Conservation (phyloP, 2,113 vertebrate species). For the Engystomops pustulosus region DNA sequence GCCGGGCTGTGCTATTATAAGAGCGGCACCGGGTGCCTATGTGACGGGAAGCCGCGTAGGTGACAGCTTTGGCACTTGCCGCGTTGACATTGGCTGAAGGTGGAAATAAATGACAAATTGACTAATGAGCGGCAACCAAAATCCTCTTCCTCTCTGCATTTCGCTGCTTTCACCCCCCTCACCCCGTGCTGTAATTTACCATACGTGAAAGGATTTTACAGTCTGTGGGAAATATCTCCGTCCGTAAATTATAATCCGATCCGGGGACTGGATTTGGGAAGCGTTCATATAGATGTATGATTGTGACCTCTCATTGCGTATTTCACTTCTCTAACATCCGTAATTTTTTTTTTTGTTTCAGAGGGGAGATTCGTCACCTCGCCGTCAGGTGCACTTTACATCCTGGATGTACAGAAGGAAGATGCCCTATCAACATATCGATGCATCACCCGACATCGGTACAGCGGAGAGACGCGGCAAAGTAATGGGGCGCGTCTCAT, state of each 20-base stretch:
- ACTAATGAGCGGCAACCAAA: constrained; percentile 24
- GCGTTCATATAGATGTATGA: background rate
- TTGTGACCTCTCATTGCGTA: too few species aligned
- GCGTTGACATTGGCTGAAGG: constrained; percentile 33
- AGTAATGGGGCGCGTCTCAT: constrained; percentile 97
- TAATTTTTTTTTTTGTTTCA: constrained; percentile 63
- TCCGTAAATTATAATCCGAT: too few species aligned
- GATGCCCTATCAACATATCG: constrained; percentile 98
- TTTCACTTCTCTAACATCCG: too few species aligned
- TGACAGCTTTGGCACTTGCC: constrained; percentile 34
- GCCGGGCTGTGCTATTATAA: background rate
- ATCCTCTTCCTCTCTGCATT: background rate
- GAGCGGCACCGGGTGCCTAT: background rate
- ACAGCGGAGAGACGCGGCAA: constrained; percentile 97
- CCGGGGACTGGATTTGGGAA: background rate
- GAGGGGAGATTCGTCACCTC: constrained; percentile 98
- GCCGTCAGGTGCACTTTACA: constrained; percentile 93
- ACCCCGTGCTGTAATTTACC: background rate
- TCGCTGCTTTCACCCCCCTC: background rate
- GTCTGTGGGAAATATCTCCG: background rate
- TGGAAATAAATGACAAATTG: constrained; percentile 20
- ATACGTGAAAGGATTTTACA: background rate
- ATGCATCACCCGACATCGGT: constrained; percentile 99
- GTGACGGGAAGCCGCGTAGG: constrained; percentile 25
- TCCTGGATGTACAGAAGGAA: constrained; percentile 98